phyloP scores from a whole-genome alignment of 2,113 vertebrate genomes.

The Tetrax tetrax region DNA sequence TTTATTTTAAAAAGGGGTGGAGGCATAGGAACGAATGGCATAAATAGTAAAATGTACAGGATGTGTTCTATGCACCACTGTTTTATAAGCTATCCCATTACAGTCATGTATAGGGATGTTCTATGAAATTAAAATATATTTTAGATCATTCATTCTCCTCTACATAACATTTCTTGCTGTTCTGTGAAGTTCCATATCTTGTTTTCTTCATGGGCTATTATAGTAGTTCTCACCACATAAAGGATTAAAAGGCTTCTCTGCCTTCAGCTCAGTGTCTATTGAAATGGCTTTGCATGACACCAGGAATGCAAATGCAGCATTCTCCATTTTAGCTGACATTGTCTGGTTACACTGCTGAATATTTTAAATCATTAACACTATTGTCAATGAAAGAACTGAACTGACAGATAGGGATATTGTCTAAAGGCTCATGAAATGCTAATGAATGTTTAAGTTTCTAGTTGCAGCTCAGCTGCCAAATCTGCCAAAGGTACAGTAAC shows the following conservation, averaged over 20 bases:
- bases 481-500: conserved; percentile 23
- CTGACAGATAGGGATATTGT: conserved; percentile 57
- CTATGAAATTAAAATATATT: not conserved
- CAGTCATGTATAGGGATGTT: not conserved
- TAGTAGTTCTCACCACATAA: not conserved
- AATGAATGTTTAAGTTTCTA: conserved; percentile 46
- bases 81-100: not conserved
- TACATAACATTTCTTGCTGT: not conserved
- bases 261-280: conserved; percentile 29
- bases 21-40: not conserved
- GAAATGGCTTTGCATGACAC: conserved; percentile 45
- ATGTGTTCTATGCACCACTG: not conserved
- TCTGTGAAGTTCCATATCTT: not conserved
- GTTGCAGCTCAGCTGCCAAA: conserved; percentile 27
- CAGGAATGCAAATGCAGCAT: conserved; percentile 45
- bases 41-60: not conserved
- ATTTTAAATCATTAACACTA: conserved; percentile 69
- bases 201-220: conserved; percentile 22
- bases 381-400: conserved; percentile 48
- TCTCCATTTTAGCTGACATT: conserved; percentile 31
- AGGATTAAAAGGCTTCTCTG: conserved; percentile 48
- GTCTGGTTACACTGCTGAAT: conserved; percentile 57
- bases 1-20: not conserved
- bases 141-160: not conserved
- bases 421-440: conserved; percentile 66